phyloP scores from a whole-genome alignment of 2,888 invertebrate genomes.

The Phrixothrix hirtus region DNA sequence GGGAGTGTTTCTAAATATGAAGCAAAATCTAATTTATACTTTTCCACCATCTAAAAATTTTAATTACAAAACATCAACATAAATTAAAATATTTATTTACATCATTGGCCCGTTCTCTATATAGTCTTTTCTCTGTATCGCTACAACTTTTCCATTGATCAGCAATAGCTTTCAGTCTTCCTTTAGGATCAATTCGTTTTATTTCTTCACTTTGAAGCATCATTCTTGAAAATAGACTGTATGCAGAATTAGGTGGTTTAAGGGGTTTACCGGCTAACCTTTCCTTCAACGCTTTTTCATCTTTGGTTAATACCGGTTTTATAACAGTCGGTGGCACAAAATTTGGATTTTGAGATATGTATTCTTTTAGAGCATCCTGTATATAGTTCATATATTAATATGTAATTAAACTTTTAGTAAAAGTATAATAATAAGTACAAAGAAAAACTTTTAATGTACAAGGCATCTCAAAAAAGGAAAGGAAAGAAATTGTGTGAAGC shows the following conservation, averaged over 20 bases:
- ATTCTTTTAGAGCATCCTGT: constrained; percentile 48
- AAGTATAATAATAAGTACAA: too few species aligned
- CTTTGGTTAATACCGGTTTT: constrained; percentile 58
- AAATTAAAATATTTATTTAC: too few species aligned
- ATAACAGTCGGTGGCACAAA: constrained; percentile 43
- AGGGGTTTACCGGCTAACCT: constrained; percentile 59
- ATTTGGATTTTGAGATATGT: constrained; percentile 50
- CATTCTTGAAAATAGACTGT: constrained; percentile 57
- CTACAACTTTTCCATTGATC: constrained; percentile 58
- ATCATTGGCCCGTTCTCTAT: constrained; percentile 51
- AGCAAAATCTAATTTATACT: constrained; percentile 58
- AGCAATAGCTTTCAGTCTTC: constrained; percentile 58
- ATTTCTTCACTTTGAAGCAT: constrained; percentile 56
- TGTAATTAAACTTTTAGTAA: too few species aligned
- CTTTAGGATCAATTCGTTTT: constrained; percentile 55
- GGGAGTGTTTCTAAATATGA: constrained; percentile 57
- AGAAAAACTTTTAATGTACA: too few species aligned
- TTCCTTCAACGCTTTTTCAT: constrained; percentile 57
- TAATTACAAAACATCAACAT: neutral
- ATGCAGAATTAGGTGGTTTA: constrained; percentile 60
- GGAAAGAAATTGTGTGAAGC: too few species aligned
- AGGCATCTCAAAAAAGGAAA: too few species aligned
- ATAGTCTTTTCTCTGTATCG: constrained; percentile 56
- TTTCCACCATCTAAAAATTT: constrained; percentile 49
- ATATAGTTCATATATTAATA: too few species aligned